Base-by-base conservation (phyloP, 92 coral and sea anemone genomes). In the Virgularia gustaviana region DNA sequence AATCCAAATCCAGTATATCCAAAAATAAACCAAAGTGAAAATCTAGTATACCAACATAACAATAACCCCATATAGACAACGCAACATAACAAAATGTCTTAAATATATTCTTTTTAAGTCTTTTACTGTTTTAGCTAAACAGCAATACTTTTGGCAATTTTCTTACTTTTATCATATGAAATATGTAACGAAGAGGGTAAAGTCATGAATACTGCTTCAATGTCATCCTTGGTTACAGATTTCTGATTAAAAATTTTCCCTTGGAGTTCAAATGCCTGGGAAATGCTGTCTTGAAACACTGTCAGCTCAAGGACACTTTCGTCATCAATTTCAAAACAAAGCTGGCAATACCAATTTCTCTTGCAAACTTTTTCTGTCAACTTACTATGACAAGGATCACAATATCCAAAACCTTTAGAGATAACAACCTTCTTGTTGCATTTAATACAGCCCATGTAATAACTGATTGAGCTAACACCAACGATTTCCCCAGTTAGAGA, bases 371-470 rank as follows among this genome's bases (percentile, higher is more conserved):
- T 47, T 47, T 23, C 37, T 36, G 49, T 78, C 43, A 33, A 41
- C 16, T 53, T 67, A 4, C 49, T 52, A 28, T 65, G 68, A 65
- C 82, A 78, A n/a, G 68, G 15, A 27, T 24, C 43, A 67, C 82
- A 78, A 22, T 47, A 4, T 8, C 22, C 58, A 10, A 66, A 31
- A 65, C 45, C n/a, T 18, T 55, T 32, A 24, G 62, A 33, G n/a
- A 36, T 68, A 49, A 45, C 63, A 10, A 68, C 67, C 37, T 66
- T 78, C 53, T 78, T 76, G 43, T 34, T 25, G 37, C 82, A 78
- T 67, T 78, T 68, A 8, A 67, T 32, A 35, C 82, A 66, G 20
- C 65, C 25, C 10, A 49, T 36, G 33, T 78, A 78, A 36, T 15
- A 32, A 15, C 25, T n/a, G 9, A 78, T 18, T 43, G 19, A 34